phyloP scores from a whole-genome alignment of 2,113 vertebrate genomes.

The Poeciliopsis turrubarensis region DNA sequence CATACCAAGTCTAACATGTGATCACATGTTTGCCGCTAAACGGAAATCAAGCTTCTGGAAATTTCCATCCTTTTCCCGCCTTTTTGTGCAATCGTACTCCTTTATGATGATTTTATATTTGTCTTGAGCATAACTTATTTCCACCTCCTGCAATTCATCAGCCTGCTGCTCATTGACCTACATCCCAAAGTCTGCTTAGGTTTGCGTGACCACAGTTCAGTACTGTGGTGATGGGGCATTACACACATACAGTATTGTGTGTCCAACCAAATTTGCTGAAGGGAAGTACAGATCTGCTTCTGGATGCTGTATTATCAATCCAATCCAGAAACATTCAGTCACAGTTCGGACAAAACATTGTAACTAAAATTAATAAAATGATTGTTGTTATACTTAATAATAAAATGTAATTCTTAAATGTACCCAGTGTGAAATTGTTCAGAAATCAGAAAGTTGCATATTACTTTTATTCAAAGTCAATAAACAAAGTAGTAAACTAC shows the following conservation, averaged over 20 bases:
- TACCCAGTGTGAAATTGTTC: background rate
- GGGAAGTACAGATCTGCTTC: background rate
- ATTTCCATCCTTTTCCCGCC: constrained; percentile 34
- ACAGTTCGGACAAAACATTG: background rate
- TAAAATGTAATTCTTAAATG: background rate
- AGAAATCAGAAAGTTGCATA: background rate
- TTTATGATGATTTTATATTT: constrained; percentile 1
- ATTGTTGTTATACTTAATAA: background rate
- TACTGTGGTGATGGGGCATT: constrained; percentile 24
- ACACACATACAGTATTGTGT: background rate
- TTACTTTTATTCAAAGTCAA: background rate
- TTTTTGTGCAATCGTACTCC: background rate
- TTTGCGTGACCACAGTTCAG: constrained; percentile 64
- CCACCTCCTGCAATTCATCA: background rate
- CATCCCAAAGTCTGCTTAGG: constrained; percentile 59
- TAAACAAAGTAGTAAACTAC: background rate
- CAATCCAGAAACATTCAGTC: background rate
- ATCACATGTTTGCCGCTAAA: constrained; percentile 23
- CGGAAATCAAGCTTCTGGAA: constrained; percentile 23
- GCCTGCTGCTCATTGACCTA: constrained; percentile 60
- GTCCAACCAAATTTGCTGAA: constrained; percentile 6
- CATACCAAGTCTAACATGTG: constrained; percentile 9
- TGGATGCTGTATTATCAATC: background rate
- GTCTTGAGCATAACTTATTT: background rate
- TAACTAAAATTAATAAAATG: background rate